Evolutionary conservation across 1,140 invertebrate species (phyloP).

Genomic region (Geopemphigus sp.): DNA sequence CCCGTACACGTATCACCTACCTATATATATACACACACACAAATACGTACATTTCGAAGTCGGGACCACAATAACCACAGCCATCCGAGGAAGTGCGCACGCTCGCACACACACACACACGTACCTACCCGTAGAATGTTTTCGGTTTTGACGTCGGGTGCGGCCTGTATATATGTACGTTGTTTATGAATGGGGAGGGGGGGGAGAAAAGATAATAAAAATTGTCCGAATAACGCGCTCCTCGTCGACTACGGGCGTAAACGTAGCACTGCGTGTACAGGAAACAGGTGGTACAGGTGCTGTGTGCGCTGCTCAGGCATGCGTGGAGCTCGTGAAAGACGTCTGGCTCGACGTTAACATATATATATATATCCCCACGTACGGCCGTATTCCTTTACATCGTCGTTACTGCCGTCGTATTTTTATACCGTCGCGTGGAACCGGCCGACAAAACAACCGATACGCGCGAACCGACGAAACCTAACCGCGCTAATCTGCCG

Average conservation of each 20-base stretch:
- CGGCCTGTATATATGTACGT: neutral
- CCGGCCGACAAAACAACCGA: too few relatives aligned
- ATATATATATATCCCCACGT: neutral
- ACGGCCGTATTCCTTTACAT: conserved; percentile 9
- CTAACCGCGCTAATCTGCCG: too few relatives aligned
- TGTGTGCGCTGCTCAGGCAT: conserved; percentile 36
- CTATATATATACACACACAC: too few relatives aligned
- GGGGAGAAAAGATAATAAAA: conserved; percentile 16
- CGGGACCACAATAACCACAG: conserved; percentile 16
- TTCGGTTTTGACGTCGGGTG: conserved; percentile 6
- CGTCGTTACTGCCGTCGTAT: neutral
- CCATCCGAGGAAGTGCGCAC: neutral
- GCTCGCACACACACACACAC: too few relatives aligned
- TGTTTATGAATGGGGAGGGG: conserved; percentile 31
- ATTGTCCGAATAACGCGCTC: neutral
- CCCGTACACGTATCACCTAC: too few relatives aligned
- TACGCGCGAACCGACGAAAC: too few relatives aligned
- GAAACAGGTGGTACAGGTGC: conserved; percentile 48
- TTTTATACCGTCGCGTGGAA: too few relatives aligned
- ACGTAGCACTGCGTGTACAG: conserved; percentile 5
- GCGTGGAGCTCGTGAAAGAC: conserved; percentile 38
- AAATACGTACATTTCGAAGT: neutral
- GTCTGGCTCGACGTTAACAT: conserved; percentile 23
- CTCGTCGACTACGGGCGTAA: too few relatives aligned
- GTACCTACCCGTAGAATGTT: conserved; percentile 3